These are phyloP conservation scores for Leptothorax acervorum DNA, from an alignment of 2,888 invertebrate genomes.

Conservation along the genomic window DNA sequence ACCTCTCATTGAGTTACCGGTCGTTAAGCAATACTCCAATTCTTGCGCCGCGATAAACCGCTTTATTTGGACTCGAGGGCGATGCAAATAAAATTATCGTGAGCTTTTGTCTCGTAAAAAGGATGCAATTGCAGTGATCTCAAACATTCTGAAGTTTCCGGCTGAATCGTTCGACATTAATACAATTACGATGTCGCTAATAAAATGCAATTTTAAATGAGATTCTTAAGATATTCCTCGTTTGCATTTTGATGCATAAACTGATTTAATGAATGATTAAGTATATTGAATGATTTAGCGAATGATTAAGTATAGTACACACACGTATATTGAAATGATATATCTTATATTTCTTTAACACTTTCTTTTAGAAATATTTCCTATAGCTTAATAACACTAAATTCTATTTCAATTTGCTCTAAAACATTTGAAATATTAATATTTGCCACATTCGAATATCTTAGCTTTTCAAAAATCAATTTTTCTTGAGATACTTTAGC, in stretches of 20 bases:
- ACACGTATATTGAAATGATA: neutral
- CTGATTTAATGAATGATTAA: neutral
- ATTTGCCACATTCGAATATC: neutral
- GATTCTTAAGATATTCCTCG: neutral
- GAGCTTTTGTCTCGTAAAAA: conserved; percentile 1
- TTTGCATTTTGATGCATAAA: neutral
- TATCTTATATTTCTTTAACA: neutral
- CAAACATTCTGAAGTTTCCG: conserved; percentile 5
- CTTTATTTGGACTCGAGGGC: conserved; percentile 73
- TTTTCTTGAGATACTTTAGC: neutral
- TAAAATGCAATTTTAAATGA: conserved; percentile 10
- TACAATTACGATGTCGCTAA: neutral
- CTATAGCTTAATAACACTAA: neutral
- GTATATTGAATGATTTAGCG: neutral
- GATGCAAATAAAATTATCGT: conserved; percentile 72
- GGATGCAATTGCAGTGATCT: conserved; percentile 18
- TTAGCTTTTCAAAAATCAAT: neutral
- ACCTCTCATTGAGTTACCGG: conserved; percentile 70
- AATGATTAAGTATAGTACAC: neutral
- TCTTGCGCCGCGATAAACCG: conserved; percentile 69
- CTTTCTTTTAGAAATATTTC: neutral
- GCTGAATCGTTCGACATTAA: neutral
- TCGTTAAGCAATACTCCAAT: conserved; percentile 72
- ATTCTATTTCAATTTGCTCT: neutral
- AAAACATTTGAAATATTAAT: neutral